phyloP scores from a whole-genome alignment of 2,888 invertebrate species.

The Eupithecia inturbata region DNA sequence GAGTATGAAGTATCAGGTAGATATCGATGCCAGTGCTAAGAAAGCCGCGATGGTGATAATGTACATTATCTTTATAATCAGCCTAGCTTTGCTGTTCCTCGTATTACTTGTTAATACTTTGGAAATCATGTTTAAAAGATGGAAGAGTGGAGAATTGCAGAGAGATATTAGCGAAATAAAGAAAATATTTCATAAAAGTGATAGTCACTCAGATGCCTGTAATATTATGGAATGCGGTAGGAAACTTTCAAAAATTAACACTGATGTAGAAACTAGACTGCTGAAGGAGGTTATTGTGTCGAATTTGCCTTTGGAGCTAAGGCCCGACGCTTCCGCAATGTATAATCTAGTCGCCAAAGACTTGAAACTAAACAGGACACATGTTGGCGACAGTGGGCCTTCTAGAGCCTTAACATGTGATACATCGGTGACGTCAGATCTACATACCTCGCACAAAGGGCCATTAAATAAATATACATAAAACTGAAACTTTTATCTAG shows the following conservation, averaged over 20 bases:
- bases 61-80: slow-evolving; percentile 52
- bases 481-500: neutral
- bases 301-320: slow-evolving; percentile 66
- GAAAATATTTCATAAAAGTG: slow-evolving; percentile 32
- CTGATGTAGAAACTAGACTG: slow-evolving; percentile 57
- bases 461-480: neutral
- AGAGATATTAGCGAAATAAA: neutral
- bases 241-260: slow-evolving; percentile 44
- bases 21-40: slow-evolving; percentile 52
- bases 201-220: slow-evolving; percentile 38
- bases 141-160: slow-evolving; percentile 45
- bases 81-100: slow-evolving; percentile 52
- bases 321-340: slow-evolving; percentile 60
- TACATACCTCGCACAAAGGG: no score
- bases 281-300: slow-evolving; percentile 66
- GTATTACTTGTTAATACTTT: slow-evolving; percentile 52
- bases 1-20: slow-evolving; percentile 45
- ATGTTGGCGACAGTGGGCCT: slow-evolving; percentile 46
- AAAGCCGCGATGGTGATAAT: slow-evolving; percentile 59
- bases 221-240: slow-evolving; percentile 10
- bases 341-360: slow-evolving; percentile 62
- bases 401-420: neutral
- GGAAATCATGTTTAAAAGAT: slow-evolving; percentile 51
- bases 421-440: neutral
- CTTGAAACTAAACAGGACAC: slow-evolving; percentile 59